Base-by-base conservation (phyloP, 2,888 invertebrate genomes). In the Cataglyphis albicans region DNA sequence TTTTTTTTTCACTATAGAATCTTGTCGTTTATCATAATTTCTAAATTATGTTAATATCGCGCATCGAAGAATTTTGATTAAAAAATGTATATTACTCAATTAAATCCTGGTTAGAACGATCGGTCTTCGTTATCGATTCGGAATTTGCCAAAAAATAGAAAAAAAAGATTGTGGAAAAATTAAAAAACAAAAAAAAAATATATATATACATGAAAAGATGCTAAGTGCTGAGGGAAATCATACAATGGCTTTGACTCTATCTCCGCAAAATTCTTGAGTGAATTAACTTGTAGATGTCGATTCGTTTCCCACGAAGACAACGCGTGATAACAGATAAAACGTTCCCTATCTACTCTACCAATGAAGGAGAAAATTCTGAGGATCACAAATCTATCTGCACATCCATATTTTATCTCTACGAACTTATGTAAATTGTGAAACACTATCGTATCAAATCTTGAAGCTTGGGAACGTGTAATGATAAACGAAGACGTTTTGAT, bases 291-390 rank as follows among this genome's bases (percentile, higher is more conserved):
- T 41, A 18, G 4, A 57, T 10, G 0, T 35, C 15, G 21, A 61
- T 52, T 63, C 10, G 57, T 57, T 9, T 68, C 10, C 41, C 70
- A 78, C 32, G 32, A 25, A 9, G n/a, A 59, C 32, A 0, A 18
- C 41, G 18, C 76, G 57, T 70, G 78, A 57, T 41, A 57, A 57
- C 15, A 70, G 78, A 78, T 70, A 78, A 68, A 68, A 68, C 25
- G 15, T 61, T 44, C n/a, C 18, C 4, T 63, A 74, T 76, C 65
- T 65, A 18, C 4, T 18, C 7, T 63, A 3, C 0, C n/a, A n/a
- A 35, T 12, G 5, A 38, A 38, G 25, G 7, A 10, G 15, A 25
- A 35, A 48, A 52, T 3, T 63, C 4, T 25, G n/a, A 4, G 15
- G 25, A 15, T 44, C n/a, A 32, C n/a, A 38, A 57, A 61, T 63